Percentiles rank a stretch among this genome's conserved stretches.
Evolutionary conservation across 2,797 vertebrate species (phyloP).

Genomic region (Eospalax fontanierii): DNA sequence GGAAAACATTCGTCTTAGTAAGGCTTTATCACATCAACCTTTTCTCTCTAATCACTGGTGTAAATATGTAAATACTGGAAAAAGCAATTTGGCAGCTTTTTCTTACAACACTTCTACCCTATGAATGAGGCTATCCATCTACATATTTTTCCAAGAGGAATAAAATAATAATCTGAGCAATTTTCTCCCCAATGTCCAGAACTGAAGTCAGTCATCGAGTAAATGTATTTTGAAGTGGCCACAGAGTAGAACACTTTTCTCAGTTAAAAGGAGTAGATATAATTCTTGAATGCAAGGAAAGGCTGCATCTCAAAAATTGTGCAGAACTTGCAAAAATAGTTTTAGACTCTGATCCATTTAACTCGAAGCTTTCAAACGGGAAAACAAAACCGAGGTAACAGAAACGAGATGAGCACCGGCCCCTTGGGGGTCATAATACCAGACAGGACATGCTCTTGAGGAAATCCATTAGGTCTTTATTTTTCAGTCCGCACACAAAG

Average conservation of each 20-base stretch:
- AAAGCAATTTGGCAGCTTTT: not conserved
- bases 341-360: not conserved
- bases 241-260: not conserved
- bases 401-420: not conserved
- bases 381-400: not conserved
- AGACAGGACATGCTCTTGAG: not conserved
- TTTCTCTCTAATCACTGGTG: not conserved
- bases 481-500: too few species aligned
- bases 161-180: not conserved
- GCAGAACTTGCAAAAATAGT: not conserved
- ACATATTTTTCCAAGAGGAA: not conserved
- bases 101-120: not conserved
- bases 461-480: not conserved
- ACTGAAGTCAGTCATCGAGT: not conserved
- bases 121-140: not conserved
- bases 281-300: not conserved
- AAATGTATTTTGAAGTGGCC: not conserved
- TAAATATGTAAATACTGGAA: not conserved
- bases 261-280: not conserved
- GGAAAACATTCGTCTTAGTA: not conserved
- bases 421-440: not conserved
- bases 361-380: not conserved
- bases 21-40: not conserved
- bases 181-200: not conserved
- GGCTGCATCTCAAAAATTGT: not conserved